phyloP scores from a whole-genome alignment of 2,113 vertebrate species.

The Trogon melanurus region DNA sequence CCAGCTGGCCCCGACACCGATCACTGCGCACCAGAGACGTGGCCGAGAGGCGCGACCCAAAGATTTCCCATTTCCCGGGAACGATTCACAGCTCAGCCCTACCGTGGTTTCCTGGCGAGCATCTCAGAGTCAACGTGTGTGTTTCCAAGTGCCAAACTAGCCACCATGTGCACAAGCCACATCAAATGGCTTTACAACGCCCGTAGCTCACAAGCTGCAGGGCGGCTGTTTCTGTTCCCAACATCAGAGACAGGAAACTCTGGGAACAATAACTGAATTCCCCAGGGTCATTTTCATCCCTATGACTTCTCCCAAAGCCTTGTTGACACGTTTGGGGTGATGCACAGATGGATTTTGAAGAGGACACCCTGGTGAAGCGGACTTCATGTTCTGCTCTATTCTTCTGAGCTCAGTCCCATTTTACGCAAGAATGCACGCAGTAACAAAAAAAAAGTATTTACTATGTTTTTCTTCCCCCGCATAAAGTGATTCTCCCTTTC shows the following conservation, averaged over 20 bases:
- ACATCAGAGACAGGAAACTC: not conserved
- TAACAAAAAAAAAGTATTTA: not conserved
- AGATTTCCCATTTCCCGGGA: not conserved
- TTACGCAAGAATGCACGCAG: not conserved
- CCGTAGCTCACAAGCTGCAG: not conserved
- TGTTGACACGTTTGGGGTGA: not conserved
- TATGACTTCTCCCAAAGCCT: not conserved
- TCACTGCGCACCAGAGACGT: not conserved
- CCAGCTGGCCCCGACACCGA: not conserved
- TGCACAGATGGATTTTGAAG: not conserved
- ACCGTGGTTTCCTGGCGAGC: not conserved
- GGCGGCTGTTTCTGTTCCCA: not conserved
- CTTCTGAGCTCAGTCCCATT: not conserved
- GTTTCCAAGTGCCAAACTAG: not conserved
- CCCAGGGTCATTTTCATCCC: not conserved
- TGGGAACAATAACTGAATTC: not conserved
- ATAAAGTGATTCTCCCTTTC: not conserved
- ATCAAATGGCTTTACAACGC: not conserved
- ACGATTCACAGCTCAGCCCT: not conserved
- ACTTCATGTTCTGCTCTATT: accelerated
- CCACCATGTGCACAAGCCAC: not conserved
- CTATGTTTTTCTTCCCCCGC: too few relatives aligned
- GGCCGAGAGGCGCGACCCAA: not conserved
- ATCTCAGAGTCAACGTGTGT: accelerated
- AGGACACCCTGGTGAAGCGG: not conserved